A percentile compares a stretch with the other conserved stretches of the same genome.
phyloP scores from a whole-genome alignment of 2,797 vertebrate species.

The Balearica regulorum region DNA sequence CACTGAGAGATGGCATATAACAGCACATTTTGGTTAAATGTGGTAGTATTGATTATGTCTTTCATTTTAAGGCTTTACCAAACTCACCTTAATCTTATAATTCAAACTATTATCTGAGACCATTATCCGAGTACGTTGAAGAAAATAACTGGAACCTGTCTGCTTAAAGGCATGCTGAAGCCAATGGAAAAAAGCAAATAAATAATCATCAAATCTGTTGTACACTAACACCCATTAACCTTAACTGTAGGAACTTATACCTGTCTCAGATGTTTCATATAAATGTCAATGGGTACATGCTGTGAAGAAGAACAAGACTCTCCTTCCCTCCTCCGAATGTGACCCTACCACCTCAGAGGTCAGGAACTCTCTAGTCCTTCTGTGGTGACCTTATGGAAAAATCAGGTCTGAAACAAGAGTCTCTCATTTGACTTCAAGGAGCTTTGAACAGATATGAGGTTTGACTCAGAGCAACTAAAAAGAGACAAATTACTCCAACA shows the following conservation, averaged over 20 bases:
- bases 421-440: neutral
- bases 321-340: neutral
- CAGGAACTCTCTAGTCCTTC: neutral
- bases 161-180: neutral
- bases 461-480: neutral
- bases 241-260: neutral
- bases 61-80: neutral
- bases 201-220: neutral
- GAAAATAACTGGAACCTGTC: neutral
- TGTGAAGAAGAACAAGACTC: neutral
- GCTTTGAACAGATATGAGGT: neutral
- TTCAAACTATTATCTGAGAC: neutral
- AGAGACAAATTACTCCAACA: neutral
- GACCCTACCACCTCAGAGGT: neutral
- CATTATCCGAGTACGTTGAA: neutral
- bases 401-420: neutral
- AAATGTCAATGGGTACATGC: neutral
- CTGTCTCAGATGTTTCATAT: neutral
- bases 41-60: neutral
- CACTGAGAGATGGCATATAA: neutral
- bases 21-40: neutral
- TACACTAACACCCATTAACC: neutral
- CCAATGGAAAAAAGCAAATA: neutral
- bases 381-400: neutral
- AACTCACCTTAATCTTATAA: neutral